Evolutionary conservation across 2,888 invertebrate species (phyloP).

Genomic region (Margaritifera margaritifera): DNA sequence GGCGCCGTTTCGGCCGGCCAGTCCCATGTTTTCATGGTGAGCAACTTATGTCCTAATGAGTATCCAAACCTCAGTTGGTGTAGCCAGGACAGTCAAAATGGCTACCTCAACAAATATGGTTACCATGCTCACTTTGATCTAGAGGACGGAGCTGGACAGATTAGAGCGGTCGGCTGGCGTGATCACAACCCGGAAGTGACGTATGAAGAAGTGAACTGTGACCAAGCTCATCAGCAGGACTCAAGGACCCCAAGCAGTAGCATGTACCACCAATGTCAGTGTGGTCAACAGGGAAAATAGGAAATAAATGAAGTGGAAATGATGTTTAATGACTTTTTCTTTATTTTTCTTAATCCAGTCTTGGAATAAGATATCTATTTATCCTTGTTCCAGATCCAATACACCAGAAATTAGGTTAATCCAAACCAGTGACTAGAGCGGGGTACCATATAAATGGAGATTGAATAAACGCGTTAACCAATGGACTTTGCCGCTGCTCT

Average conservation of each 20-base stretch:
- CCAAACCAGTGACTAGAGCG: too few relatives aligned
- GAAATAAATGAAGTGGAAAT: not conserved
- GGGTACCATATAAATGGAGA: too few relatives aligned
- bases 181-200: constrained; percentile 50
- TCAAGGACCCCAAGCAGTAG: constrained; percentile 21
- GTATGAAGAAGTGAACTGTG: constrained; percentile 37
- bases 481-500: too few relatives aligned
- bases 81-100: constrained; percentile 31
- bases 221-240: constrained; percentile 13
- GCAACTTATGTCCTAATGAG: constrained; percentile 53
- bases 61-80: constrained; percentile 57
- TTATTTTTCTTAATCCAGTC: too few relatives aligned
- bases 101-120: constrained; percentile 34
- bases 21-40: constrained; percentile 51
- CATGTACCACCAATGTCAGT: constrained; percentile 31
- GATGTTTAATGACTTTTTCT: too few relatives aligned
- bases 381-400: too few relatives aligned
- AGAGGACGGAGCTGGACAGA: constrained; percentile 40
- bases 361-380: too few relatives aligned
- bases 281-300: constrained; percentile 17
- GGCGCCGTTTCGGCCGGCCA: constrained; percentile 17
- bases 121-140: constrained; percentile 48
- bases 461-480: too few relatives aligned
- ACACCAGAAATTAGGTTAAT: too few relatives aligned
- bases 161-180: constrained; percentile 35